Base-by-base conservation (phyloP, 2,113 vertebrate genomes). In the Syrmaticus mikado region DNA sequence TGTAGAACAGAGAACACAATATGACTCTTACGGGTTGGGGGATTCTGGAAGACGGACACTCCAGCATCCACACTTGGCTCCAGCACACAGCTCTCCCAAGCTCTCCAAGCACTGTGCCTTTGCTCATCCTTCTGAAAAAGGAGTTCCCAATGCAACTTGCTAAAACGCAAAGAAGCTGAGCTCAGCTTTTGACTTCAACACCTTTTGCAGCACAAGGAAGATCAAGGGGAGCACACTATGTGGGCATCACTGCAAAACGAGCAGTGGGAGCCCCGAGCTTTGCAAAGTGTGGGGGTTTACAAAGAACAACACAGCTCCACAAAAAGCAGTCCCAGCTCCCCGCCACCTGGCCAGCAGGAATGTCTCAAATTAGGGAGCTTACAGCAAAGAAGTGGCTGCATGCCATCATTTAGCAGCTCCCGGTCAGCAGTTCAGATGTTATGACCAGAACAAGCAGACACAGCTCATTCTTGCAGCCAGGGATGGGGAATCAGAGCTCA, bases 1-100 rank as follows among this genome's bases (percentile, higher is more conserved):
- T 8, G 5, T 0, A 2, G 36, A 64, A 24, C 1, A 16, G 38
- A 36, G 48, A 71, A 3, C 3, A 21, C 2, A 55, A 22, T 21
- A 5, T 3, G 27, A 50, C 75, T 48, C 12, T 10, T 6, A 6
- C 4, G 66, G 10, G 1, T 45, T 19, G 18, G 58, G n/a, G 36
- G 13, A 45, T 36, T 9, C 30, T 58, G 38, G 36, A 20, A 55
- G 36, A 40, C 40, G 81, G 7, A 40, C 7, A 2, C 15, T 86
- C 30, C 77, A 21, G 17, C 21, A 4, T 4, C 24, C 58, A 22
- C 16, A 8, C 21, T 1, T 16, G 43, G 19, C n/a, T 36, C 40
- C 52, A 19, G 46, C 27, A 38, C 2, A 0, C 40, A 53, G 46
- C 45, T 57, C 32, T 65, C 57, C 45, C 55, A 20, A 20, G 13